Percentiles rank a stretch among this genome's conserved stretches.
Evolutionary conservation across 2,113 vertebrate genomes (phyloP).

Genomic region (Porphyrio hochstetteri): DNA sequence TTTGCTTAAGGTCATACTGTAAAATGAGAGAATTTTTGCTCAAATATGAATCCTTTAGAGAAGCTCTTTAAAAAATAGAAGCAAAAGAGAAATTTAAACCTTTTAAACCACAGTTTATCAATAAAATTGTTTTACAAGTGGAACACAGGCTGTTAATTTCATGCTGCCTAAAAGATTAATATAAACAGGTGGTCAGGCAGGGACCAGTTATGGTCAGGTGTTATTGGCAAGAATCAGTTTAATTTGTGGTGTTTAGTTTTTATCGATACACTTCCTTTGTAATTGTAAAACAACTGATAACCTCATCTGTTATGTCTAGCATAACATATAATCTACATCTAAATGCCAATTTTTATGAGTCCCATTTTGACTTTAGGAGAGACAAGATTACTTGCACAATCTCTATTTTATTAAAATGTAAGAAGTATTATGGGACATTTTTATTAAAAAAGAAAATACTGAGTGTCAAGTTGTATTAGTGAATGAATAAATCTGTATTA

Average conservation of each 20-base stretch:
- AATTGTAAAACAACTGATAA: constrained; percentile 58
- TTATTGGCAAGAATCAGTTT: constrained; percentile 44
- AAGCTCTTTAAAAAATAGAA: constrained; percentile 57
- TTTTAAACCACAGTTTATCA: constrained; percentile 54
- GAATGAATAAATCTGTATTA: constrained; percentile 43
- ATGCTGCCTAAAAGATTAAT: constrained; percentile 33
- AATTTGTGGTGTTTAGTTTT: constrained; percentile 44
- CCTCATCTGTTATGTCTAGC: constrained; percentile 54
- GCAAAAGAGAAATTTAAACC: constrained; percentile 44
- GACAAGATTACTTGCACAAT: constrained; percentile 43
- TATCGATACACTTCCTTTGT: constrained; percentile 59
- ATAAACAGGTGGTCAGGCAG: constrained; percentile 15
- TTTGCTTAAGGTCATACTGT: not conserved
- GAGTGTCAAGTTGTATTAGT: constrained; percentile 32
- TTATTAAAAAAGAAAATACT: constrained; percentile 58
- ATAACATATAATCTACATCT: constrained; percentile 42
- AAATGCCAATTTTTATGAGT: constrained; percentile 70
- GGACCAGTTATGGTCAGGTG: constrained; percentile 8
- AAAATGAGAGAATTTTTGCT: constrained; percentile 22
- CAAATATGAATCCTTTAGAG: constrained; percentile 49
- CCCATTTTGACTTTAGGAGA: constrained; percentile 25
- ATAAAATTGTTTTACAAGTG: constrained; percentile 58
- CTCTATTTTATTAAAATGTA: constrained; percentile 68
- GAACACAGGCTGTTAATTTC: constrained; percentile 51
- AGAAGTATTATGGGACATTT: constrained; percentile 14